Evolutionary conservation across 2,113 vertebrate genomes (phyloP), one percentile per base, ranked within the genome.

Genomic region (Chaetura pelagica): DNA sequence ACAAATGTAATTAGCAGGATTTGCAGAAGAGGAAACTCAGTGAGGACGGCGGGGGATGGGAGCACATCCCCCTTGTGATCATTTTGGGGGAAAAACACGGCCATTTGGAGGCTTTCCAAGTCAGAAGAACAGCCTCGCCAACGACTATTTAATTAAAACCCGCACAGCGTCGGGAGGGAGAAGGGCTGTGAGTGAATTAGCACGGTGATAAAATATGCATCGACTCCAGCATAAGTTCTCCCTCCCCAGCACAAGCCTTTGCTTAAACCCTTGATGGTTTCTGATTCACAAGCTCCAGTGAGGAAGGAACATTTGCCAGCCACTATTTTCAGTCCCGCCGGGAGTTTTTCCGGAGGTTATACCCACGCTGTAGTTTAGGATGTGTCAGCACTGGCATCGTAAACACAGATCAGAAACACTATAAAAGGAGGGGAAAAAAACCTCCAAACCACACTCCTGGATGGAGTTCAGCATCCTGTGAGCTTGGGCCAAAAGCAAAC

Each of bases 111-210:
- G 20, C 48, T 23, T 75, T 93, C 96, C 96, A 97, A 94, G 55
- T 32, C 42, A 24, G 79, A 92, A 82, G 30, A 93, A 89, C 62
- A 86, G 80, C 86, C 79, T 72, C 2, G 29, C 38, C 57, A 62
- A 89, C 38, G 77, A 92, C 46, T 84, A 26, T 91, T 94, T 95
- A 95, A 97, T 97, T 95, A 94, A 95, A 96, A 89, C 73, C 76
- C 64, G 21, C 4, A 1, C 18, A 2, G 51, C 38, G 4, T 75
- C 80, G 17, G 42, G 48, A 90, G 88, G 54, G 82, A 93, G 63
- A 87, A 92, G 64, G 89, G 86, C 90, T 84, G 69, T 0, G 13
- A 73, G 76, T 58, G 89, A 90, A 86, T 74, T 40, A 93, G 77
- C 7, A 8, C 4, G 0, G 80, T 27, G n/a, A 90, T 87, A 71